A percentile compares a stretch with the other conserved stretches of the same genome.
Conservation (phyloP, 2,113 vertebrate genomes). For the Lagenorhynchus albirostris region DNA sequence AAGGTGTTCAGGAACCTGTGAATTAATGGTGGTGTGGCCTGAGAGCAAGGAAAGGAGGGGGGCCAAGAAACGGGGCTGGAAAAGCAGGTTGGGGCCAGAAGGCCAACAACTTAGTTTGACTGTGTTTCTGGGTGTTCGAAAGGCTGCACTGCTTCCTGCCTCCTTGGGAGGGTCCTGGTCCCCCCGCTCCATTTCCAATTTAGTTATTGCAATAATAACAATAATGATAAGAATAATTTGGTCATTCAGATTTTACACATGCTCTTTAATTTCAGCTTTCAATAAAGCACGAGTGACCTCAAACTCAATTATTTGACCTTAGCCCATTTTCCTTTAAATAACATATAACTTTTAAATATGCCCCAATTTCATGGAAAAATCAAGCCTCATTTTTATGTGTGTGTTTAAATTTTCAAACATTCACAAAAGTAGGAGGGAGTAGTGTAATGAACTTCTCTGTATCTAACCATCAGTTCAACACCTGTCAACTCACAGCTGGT, state of each 20-base stretch:
- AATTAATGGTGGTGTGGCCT: background rate
- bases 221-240: background rate
- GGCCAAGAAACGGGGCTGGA: background rate
- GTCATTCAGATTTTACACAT: constrained; percentile 6
- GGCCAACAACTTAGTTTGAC: background rate
- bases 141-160: background rate
- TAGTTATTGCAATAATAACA: background rate
- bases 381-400: background rate
- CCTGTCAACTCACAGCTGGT: background rate
- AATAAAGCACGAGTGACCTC: background rate
- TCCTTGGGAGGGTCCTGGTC: background rate
- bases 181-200: background rate
- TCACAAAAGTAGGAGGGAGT: background rate
- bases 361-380: background rate
- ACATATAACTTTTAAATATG: background rate
- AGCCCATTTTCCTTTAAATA: background rate
- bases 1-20: background rate
- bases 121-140: background rate
- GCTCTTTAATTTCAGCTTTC: constrained; percentile 8
- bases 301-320: background rate
- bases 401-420: background rate
- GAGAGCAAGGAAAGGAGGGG: background rate
- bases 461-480: background rate
- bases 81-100: constrained; percentile 31
- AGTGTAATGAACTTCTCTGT: background rate